These are phyloP conservation scores for Poecilus cupreus DNA, from an alignment of 2,888 invertebrate species.

Conservation along the genomic window DNA sequence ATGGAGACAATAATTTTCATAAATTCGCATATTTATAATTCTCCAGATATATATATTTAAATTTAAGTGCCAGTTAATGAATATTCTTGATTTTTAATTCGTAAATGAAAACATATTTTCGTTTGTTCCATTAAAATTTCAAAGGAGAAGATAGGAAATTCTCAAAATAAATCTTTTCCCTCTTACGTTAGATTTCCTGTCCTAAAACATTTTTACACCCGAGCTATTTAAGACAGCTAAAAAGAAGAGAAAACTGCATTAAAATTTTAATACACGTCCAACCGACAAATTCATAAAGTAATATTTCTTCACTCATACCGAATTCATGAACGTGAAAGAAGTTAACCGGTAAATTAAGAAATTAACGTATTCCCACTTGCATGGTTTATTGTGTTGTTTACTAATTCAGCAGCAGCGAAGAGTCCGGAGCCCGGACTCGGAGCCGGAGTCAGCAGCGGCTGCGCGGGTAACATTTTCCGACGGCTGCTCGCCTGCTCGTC, in stretches of 20 bases:
- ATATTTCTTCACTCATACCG: constrained; percentile 58
- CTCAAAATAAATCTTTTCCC: background rate
- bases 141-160: background rate
- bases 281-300: constrained; percentile 69
- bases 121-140: background rate
- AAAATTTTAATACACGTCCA: constrained; percentile 69
- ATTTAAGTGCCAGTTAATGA: too few relatives aligned
- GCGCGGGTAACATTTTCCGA: constrained; percentile 32
- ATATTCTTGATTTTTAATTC: background rate
- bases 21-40: too few relatives aligned
- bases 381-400: constrained; percentile 72
- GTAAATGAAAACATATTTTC: background rate
- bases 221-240: constrained; percentile 23
- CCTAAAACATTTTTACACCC: background rate
- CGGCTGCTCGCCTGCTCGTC: constrained; percentile 48
- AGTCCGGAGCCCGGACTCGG: background rate
- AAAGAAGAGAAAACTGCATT: constrained; percentile 62
- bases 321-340: constrained; percentile 61
- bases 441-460: background rate
- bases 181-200: background rate
- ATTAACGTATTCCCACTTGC: constrained; percentile 73
- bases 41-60: too few relatives aligned
- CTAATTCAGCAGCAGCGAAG: constrained; percentile 67
- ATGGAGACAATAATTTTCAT: too few relatives aligned
- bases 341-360: constrained; percentile 70